A percentile compares a stretch with the other conserved stretches of the same genome.
These are phyloP conservation scores for Paraplagusia blochii DNA, from an alignment of 2,113 vertebrate species.

Conservation along the genomic window DNA sequence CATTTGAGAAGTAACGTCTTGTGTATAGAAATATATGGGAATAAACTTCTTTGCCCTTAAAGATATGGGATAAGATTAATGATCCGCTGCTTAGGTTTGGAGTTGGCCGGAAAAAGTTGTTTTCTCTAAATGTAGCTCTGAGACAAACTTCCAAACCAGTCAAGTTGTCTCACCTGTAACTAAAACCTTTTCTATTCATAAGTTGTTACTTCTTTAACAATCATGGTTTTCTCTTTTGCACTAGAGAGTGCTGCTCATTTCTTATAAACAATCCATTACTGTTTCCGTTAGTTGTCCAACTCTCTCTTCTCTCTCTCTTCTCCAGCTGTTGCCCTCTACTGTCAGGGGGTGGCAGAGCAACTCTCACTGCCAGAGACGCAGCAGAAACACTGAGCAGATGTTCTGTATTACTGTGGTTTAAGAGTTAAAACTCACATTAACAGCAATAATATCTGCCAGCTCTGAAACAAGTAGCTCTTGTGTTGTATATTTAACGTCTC, in stretches of 20 bases:
- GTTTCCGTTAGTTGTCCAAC: slow-evolving; percentile 38
- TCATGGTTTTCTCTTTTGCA: too few relatives aligned
- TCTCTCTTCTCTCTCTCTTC: slow-evolving; percentile 43
- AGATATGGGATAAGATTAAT: too few relatives aligned
- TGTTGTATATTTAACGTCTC: slow-evolving; percentile 30
- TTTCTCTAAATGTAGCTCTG: too few relatives aligned
- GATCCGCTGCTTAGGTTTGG: too few relatives aligned
- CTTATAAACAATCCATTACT: neutral
- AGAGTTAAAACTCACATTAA: slow-evolving; percentile 33
- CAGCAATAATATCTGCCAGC: slow-evolving; percentile 74
- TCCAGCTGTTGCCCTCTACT: slow-evolving; percentile 36
- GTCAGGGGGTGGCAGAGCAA: slow-evolving; percentile 24
- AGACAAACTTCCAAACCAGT: too few relatives aligned
- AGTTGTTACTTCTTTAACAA: too few relatives aligned
- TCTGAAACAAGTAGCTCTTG: slow-evolving; percentile 42
- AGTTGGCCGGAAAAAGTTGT: too few relatives aligned
- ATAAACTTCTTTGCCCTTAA: too few relatives aligned
- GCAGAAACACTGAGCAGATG: slow-evolving; percentile 22
- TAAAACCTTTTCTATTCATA: too few relatives aligned
- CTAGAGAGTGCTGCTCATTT: slow-evolving; percentile 13
- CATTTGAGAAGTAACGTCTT: too few relatives aligned
- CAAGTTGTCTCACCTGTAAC: too few relatives aligned
- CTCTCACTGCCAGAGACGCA: slow-evolving; percentile 53
- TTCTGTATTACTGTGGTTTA: slow-evolving; percentile 60
- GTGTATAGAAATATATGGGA: too few relatives aligned